phyloP scores from a whole-genome alignment of 2,888 invertebrate species.

The Meteorus cinctellus region DNA sequence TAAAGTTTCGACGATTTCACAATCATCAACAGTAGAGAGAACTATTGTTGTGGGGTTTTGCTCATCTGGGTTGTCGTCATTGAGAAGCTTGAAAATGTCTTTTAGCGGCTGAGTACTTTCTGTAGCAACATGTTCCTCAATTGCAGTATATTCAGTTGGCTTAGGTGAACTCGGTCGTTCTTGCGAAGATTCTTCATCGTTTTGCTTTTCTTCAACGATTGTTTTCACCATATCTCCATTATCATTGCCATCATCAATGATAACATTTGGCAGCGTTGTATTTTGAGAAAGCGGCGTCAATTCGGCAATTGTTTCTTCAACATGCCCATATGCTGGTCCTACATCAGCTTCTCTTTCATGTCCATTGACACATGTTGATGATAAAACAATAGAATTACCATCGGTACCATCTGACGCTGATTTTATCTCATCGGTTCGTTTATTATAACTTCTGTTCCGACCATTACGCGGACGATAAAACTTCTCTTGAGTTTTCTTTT shows the following conservation, averaged over 20 bases:
- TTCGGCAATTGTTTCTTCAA: background rate
- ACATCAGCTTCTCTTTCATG: background rate
- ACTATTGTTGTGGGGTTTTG: background rate
- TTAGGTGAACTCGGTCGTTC: too few relatives aligned
- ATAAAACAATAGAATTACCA: background rate
- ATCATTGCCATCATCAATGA: background rate
- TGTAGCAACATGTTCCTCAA: background rate
- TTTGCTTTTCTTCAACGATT: background rate
- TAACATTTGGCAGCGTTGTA: background rate
- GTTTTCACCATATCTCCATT: background rate
- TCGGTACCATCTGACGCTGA: background rate
- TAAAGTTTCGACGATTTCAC: background rate
- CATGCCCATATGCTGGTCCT: background rate
- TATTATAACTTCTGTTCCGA: background rate
- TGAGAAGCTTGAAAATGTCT: background rate
- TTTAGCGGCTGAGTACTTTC: background rate
- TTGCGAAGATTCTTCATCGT: background rate
- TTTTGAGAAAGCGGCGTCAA: background rate
- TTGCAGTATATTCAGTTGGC: too few relatives aligned
- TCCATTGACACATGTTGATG: background rate
- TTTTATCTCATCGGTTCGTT: background rate
- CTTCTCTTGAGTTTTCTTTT: background rate
- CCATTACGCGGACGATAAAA: background rate
- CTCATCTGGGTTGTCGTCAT: background rate
- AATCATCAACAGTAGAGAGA: background rate